phyloP scores from a whole-genome alignment of 1,140 invertebrate species.

The Muscidifurax raptorellus region DNA sequence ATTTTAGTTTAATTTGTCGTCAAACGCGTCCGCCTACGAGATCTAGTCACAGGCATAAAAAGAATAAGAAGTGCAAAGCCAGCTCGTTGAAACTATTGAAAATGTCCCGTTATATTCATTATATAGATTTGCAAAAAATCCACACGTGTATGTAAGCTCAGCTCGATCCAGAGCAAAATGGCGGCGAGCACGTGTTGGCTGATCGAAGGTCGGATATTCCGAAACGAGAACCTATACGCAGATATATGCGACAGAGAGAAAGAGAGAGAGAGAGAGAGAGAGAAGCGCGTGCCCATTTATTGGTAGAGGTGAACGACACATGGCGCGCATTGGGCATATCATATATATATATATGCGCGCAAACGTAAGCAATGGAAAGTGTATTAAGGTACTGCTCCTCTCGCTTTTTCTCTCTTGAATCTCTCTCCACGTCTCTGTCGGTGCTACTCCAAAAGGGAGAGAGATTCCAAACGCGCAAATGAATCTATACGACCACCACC shows the following conservation, averaged over 20 bases:
- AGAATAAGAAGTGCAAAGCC: too few species aligned
- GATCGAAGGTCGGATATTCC: background rate
- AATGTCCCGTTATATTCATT: too few species aligned
- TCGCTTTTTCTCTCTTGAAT: background rate
- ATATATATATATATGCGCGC: background rate
- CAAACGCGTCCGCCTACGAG: background rate
- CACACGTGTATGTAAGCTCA: background rate
- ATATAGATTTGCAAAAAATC: too few species aligned
- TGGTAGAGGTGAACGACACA: constrained; percentile 64
- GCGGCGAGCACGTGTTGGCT: too few species aligned
- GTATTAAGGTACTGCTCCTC: background rate
- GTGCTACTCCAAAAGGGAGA: too few species aligned
- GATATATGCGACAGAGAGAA: background rate
- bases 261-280: background rate
- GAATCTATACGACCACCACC: background rate
- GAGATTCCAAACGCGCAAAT: too few species aligned
- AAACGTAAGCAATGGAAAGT: background rate
- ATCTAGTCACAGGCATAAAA: background rate
- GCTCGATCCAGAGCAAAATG: too few species aligned
- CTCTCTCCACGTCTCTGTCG: too few species aligned
- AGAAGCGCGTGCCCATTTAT: constrained; percentile 52
- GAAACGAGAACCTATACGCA: background rate
- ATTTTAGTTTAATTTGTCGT: too few species aligned
- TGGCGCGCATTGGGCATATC: background rate
- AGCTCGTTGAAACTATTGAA: too few species aligned